Evolutionary conservation across 2,888 invertebrate genomes (phyloP).

Genomic region (Diplolepis rosae): DNA sequence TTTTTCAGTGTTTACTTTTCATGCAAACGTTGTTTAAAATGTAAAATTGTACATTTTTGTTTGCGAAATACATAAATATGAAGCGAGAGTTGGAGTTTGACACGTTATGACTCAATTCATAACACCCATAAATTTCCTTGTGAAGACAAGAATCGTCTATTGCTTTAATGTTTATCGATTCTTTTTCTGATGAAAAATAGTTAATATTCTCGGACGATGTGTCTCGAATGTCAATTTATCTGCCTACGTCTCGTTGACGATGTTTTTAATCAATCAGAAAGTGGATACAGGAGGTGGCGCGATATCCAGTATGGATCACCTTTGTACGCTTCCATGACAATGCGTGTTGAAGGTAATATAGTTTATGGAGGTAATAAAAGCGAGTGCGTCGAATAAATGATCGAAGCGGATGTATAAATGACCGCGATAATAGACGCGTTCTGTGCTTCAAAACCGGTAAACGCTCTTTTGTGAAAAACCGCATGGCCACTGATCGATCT

Average conservation of each 20-base stretch:
- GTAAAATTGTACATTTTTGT: background rate
- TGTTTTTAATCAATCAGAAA: conserved; percentile 23
- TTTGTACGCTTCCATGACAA: conserved; percentile 1
- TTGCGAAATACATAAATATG: background rate
- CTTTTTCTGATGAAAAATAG: background rate
- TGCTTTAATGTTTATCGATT: conserved; percentile 14
- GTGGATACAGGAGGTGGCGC: background rate
- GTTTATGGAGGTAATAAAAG: background rate
- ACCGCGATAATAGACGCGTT: background rate
- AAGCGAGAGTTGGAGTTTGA: background rate
- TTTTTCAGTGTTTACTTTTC: no score
- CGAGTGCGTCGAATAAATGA: background rate
- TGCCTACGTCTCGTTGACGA: background rate
- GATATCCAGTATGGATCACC: conserved; percentile 10
- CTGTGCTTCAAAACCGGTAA: background rate
- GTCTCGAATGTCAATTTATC: conserved; percentile 7
- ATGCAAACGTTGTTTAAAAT: no score
- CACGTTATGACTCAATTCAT: conserved; percentile 15
- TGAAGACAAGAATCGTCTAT: background rate
- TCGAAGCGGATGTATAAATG: background rate
- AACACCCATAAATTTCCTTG: background rate
- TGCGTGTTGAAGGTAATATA: background rate
- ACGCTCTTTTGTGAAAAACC: background rate
- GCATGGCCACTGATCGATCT: no score
- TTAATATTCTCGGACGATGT: conserved; percentile 3